A percentile compares a stretch with the other conserved stretches of the same genome.
phyloP scores from a whole-genome alignment of 2,113 vertebrate genomes.

The Donacobius atricapilla region DNA sequence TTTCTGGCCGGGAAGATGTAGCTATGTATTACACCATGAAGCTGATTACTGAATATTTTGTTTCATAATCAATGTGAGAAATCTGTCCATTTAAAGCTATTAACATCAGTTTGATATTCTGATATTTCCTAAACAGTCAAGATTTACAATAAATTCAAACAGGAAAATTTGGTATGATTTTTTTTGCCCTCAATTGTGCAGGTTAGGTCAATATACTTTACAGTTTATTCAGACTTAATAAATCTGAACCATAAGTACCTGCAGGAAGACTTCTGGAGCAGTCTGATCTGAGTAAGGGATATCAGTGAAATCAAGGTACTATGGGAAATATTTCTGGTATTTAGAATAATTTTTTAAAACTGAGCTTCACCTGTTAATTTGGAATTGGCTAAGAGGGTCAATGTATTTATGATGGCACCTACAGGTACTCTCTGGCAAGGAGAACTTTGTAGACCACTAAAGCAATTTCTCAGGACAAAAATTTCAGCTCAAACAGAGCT shows the following conservation, averaged over 20 bases:
- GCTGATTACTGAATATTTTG: neutral
- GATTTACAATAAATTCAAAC: neutral
- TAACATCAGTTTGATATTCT: neutral
- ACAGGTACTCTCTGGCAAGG: neutral
- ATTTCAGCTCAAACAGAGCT: neutral
- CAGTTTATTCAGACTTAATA: neutral
- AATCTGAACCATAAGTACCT: neutral
- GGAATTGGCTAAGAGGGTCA: neutral
- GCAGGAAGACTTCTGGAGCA: neutral
- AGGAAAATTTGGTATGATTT: neutral
- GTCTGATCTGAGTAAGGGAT: neutral
- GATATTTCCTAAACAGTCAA: neutral
- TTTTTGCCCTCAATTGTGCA: neutral
- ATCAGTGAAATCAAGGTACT: neutral
- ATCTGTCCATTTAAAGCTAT: neutral
- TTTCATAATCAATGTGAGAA: neutral
- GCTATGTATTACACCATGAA: accelerated
- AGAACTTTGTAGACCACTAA: neutral
- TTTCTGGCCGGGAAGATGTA: neutral
- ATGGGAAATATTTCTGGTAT: accelerated
- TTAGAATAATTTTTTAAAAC: neutral
- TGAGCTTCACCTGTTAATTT: no score
- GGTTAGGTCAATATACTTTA: neutral
- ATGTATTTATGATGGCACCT: neutral
- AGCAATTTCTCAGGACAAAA: neutral